phyloP scores from a whole-genome alignment of 1,140 invertebrate genomes.

The Galendromus occidentalis region DNA sequence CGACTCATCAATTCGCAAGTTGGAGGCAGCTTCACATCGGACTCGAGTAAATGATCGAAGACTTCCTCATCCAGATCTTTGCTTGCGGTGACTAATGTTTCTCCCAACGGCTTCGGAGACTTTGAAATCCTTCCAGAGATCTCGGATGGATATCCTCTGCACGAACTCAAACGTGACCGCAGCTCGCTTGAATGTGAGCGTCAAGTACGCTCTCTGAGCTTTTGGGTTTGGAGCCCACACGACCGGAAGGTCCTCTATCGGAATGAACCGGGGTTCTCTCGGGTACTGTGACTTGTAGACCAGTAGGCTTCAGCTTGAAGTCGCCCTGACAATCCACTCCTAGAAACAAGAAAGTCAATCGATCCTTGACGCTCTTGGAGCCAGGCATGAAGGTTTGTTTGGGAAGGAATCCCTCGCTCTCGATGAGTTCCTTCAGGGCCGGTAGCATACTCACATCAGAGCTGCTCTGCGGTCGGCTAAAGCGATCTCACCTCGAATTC shows the following conservation, averaged over 20 bases:
- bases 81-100: no score
- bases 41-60: no score
- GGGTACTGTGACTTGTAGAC: slow-evolving; percentile 26
- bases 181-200: background rate
- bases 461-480: slow-evolving; percentile 11
- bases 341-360: slow-evolving; percentile 29
- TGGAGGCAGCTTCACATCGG: no score
- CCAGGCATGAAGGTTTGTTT: slow-evolving; percentile 28
- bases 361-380: slow-evolving; percentile 30
- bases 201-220: slow-evolving; percentile 22
- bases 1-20: no score
- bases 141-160: background rate
- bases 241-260: slow-evolving; percentile 26
- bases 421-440: slow-evolving; percentile 25
- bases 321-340: slow-evolving; percentile 28
- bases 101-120: background rate
- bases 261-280: slow-evolving; percentile 26
- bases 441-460: slow-evolving; percentile 20
- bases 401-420: slow-evolving; percentile 24
- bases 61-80: no score
- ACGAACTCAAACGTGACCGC: background rate
- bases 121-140: slow-evolving; percentile 1
- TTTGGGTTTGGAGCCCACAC: slow-evolving; percentile 27
- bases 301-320: slow-evolving; percentile 29
- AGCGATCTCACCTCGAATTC: slow-evolving; percentile 14